Base-by-base conservation (phyloP, 1,140 invertebrate genomes). In the Papilio xuthus region DNA sequence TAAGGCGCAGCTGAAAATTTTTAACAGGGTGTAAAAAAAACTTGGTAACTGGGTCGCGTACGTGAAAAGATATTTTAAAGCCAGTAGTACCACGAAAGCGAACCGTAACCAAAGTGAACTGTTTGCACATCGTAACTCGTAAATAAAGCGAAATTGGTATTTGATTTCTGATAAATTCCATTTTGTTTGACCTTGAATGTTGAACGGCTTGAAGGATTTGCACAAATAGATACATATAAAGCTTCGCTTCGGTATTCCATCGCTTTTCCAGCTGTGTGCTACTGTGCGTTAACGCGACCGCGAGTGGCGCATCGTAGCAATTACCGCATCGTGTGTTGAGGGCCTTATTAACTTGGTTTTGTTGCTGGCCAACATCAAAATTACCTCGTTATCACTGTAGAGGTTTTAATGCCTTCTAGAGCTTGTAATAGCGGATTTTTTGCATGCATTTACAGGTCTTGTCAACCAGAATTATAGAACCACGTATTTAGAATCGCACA, bases 41-140 rank as follows among this genome's bases (percentile, higher is more conserved):
- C 70, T 76, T 67, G 70, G 56, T 63, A 82, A 80, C 47, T 82
- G 60, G 83, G 81, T 53, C 81, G 78, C 42, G 63, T 74, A 53
- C 80, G 63, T 83, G 79, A 79, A 84, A 81, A 81, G 80, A 79
- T 69, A 77, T 56, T 79, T 81, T 84, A 84, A 84, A 82, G 80
- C 37, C 44, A n/a, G 79, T 42, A 75, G 79, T 42, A 75, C 75
- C 71, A 78, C 50, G 50, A 53, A 53, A 53, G 50, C 4, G 50
- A 53, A 53, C 15, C 0, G 15, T 6, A n/a, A 50, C 18, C 47
- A 18, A 44, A 10, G 42, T 10, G 42, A 44, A 44, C 15, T 18
- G 44, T 53, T n/a, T 18, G 42, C 13, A n/a, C 4, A 50, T 4
- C 2, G 47, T 0, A 7, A 50, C 47, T 12, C 6, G 18, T 6